Base-by-base conservation (phyloP, 2,888 invertebrate species). In the Drepanosiphum platanoidis region DNA sequence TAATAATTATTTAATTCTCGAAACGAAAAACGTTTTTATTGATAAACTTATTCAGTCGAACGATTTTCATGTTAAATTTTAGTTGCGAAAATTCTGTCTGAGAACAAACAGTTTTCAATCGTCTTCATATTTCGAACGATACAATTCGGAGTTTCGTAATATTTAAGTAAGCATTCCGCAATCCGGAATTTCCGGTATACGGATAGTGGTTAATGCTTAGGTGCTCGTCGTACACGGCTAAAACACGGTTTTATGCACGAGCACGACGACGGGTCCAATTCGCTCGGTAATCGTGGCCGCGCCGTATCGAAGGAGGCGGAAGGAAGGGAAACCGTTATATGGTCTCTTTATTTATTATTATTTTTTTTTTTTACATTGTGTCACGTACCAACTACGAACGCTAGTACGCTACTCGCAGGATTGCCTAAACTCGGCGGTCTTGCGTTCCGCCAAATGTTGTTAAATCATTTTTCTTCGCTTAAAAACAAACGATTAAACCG, bases 281-380 rank as follows among this genome's bases (percentile, higher is more conserved):
- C 61, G 32, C 58, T 58, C 22, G 42, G 71, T 61, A 61, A 81
- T 66, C 9, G 70, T 78, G 22, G 39, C 30, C 61, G 64, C 15
- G n/a, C 32, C 39, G 58, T 39, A 61, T 61, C 39, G 61, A n/a
- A 82, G 58, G 39, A 4, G 22, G 30, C 15, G 30, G 42, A 61
- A 32, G 61, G 61, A 82, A 81, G 42, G 72, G 32, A 82, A 81
- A 82, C 81, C 81, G 81, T 82, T 82, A 82, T 82, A 61, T 42
- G 81, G 81, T 82, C 81, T 82, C 81, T 72, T 82, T 82, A 71
- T 81, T 81, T 81, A 71, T 71, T 61, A 81, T 82, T 71, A 52
- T 80, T 81, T 82, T 61, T 72, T 80, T 81, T 82, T 61, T 72
- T 64, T 61, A 32, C 81, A 82, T 82, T 82, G 71, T 72, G 81